Evolutionary conservation across 1,140 invertebrate genomes (phyloP), one percentile per base, ranked within the genome.

Genomic region (Bombus cullumanus): DNA sequence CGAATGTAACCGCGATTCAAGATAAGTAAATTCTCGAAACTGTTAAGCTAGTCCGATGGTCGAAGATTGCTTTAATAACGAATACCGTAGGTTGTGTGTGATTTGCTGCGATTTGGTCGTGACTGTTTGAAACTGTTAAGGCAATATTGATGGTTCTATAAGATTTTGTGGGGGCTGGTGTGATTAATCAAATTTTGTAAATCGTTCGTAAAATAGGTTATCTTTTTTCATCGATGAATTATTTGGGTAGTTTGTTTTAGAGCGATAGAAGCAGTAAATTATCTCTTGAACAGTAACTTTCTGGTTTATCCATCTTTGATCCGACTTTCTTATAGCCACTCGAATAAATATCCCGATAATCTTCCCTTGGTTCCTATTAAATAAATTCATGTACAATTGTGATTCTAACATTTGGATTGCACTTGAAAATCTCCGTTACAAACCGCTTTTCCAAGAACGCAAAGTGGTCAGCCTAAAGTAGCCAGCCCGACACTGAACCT

Each of bases 1-100:
- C 92, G 93, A 91, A 94, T 94, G 92, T 90, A 92, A 83, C 64
- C 87, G 74, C 75, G 71, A 47, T 31, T 43, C 75, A 91, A 92
- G 92, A 94, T 93, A 93, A 92, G 81, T 86, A 92, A 94, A 94
- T 94, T 94, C 94, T 87, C 78, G 57, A 72, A 84, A 76, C 39
- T 66, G 74, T 31, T 28, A 64, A 18, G 34, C 47, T 78, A 47
- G 72, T 53, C 31, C 53, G 64, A 73, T 41, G 39, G 12, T 15
- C 22, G 8, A 0, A 71, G 18, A 10, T 39, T 59, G 13, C 12
- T 64, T 82, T 75, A 28, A 31, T 28, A 68, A 43, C 6, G 12
- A 68, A 22, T 34, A 8, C 8, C 31, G 18, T 22, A 18, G 59
- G 28, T 12, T 59, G 28, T 2, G 62, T 15, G 13, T n/a, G 62